These are phyloP conservation scores for Leptonema lineaticorne DNA, from an alignment of 1,140 invertebrate genomes.

Conservation along the genomic window DNA sequence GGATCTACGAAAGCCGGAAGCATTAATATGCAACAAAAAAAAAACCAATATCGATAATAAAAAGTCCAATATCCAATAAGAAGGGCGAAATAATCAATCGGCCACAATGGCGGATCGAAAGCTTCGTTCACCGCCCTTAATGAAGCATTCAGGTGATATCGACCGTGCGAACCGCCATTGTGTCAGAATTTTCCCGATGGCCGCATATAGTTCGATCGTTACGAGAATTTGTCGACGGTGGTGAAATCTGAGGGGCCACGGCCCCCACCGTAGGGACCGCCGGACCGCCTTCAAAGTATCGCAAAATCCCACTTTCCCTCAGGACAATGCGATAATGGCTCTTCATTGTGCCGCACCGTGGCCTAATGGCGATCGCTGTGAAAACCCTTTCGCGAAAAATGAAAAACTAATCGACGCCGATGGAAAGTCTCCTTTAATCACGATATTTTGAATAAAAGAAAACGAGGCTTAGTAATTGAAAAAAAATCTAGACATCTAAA, in stretches of 20 bases:
- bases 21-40: too few relatives aligned
- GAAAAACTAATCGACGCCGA: neutral
- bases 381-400: neutral
- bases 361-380: conserved; percentile 2
- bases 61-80: conserved; percentile 2
- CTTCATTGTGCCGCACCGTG: conserved; percentile 4
- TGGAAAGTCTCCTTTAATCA: too few relatives aligned
- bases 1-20: too few relatives aligned
- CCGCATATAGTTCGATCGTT: conserved; percentile 17
- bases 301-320: too few relatives aligned
- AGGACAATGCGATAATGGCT: conserved; percentile 26
- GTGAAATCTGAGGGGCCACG: too few relatives aligned
- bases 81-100: neutral
- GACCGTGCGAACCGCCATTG: conserved; percentile 5
- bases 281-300: too few relatives aligned
- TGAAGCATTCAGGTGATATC: conserved; percentile 18
- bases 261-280: too few relatives aligned
- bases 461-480: too few relatives aligned
- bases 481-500: too few relatives aligned
- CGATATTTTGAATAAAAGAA: too few relatives aligned
- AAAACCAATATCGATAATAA: too few relatives aligned
- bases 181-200: conserved; percentile 12
- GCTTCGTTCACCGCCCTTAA: neutral
- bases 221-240: neutral
- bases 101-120: neutral